These are phyloP conservation scores for Molossus alvarezi DNA, from an alignment of 2,797 vertebrate species.

Conservation along the genomic window DNA sequence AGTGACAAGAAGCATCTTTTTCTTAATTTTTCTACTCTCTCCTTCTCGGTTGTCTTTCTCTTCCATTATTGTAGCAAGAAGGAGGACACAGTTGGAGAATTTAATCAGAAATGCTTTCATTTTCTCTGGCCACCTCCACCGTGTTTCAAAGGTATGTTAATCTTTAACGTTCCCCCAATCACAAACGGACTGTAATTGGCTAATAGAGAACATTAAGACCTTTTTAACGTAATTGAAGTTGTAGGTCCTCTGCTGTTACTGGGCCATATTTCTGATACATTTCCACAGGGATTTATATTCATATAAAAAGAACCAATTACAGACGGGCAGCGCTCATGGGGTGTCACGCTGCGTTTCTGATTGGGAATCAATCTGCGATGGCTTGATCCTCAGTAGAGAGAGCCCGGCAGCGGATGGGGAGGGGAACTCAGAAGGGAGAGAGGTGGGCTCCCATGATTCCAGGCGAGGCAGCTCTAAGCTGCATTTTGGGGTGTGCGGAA, in stretches of 20 bases:
- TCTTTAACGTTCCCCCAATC: constrained; percentile 1
- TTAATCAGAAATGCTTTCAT: background rate
- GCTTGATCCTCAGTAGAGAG: background rate
- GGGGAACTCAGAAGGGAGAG: background rate
- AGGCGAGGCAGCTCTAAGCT: background rate
- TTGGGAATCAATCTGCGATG: background rate
- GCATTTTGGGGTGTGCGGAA: too few relatives aligned
- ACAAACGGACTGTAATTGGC: constrained; percentile 43
- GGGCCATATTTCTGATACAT: constrained; percentile 29
- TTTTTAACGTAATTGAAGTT: constrained; percentile 75
- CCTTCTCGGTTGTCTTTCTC: background rate
- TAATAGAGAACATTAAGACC: constrained; percentile 63
- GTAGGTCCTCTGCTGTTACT: background rate
- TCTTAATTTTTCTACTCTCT: constrained; percentile 19
- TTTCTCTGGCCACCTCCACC: background rate
- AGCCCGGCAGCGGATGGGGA: background rate
- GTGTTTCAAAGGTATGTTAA: background rate
- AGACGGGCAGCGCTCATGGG: background rate
- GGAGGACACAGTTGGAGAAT: background rate
- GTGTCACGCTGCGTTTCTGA: constrained; percentile 51
- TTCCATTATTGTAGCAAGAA: background rate
- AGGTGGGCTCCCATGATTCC: background rate
- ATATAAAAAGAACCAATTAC: constrained; percentile 7
- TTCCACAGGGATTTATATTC: constrained; percentile 14
- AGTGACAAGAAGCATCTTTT: background rate